phyloP scores from a whole-genome alignment of 2,113 vertebrate species.

The Irena cyanogastra region DNA sequence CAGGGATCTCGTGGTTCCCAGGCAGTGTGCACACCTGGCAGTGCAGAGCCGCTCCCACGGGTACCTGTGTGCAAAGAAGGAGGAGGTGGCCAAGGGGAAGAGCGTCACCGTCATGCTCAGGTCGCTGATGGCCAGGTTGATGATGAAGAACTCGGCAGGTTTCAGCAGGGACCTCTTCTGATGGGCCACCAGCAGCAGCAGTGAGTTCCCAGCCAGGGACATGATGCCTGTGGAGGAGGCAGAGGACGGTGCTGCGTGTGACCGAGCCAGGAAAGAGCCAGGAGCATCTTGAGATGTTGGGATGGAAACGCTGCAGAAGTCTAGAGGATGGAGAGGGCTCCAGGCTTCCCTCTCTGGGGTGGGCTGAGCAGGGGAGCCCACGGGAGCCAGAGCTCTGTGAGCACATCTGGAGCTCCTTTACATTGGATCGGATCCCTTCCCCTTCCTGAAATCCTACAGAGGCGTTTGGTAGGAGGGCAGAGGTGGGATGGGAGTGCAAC shows the following conservation, averaged over 20 bases:
- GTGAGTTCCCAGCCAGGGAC: constrained; percentile 78
- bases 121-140: constrained; percentile 85
- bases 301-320: background rate
- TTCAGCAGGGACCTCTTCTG: constrained; percentile 81
- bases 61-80: constrained; percentile 82
- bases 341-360: background rate
- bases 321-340: background rate
- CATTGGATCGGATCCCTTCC: background rate
- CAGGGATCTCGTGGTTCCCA: background rate
- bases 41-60: accelerated
- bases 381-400: background rate
- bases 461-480: background rate
- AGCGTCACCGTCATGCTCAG: constrained; percentile 79
- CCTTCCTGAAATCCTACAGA: background rate
- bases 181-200: constrained; percentile 83
- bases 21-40: background rate
- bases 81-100: constrained; percentile 80
- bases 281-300: background rate
- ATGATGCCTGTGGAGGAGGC: background rate
- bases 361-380: background rate
- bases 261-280: background rate
- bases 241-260: background rate
- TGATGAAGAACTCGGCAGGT: constrained; percentile 83
- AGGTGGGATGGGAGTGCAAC: background rate
- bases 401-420: background rate